Percentiles rank a stretch among this genome's conserved stretches.
phyloP scores from a whole-genome alignment of 2,797 vertebrate species.

The Oreochromis mossambicus region DNA sequence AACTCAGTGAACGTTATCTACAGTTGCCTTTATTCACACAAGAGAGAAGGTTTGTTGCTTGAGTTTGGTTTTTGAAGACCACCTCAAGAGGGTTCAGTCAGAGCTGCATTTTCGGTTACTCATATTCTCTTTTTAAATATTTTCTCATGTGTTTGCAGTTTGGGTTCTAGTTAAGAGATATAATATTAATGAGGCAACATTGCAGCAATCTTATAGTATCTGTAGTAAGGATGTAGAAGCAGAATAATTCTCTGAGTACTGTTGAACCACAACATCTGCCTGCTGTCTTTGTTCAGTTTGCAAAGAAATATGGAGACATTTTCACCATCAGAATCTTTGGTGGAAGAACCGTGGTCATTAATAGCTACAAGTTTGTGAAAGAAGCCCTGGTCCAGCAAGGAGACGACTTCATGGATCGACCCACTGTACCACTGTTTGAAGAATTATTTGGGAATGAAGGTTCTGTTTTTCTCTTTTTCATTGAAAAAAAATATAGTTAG shows the following conservation, averaged over 20 bases:
- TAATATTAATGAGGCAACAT: neutral
- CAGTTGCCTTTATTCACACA: neutral
- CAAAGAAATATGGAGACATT: conserved; percentile 60
- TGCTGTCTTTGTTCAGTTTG: conserved; percentile 43
- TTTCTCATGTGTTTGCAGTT: rapidly evolving
- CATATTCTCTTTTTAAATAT: neutral
- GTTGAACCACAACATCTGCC: neutral
- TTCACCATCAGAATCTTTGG: conserved; percentile 59
- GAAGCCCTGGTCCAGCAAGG: conserved; percentile 57
- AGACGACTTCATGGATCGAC: conserved; percentile 52
- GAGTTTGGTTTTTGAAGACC: neutral
- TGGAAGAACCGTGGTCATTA: conserved; percentile 45
- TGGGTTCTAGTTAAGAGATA: neutral
- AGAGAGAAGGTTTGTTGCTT: neutral
- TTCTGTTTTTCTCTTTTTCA: neutral
- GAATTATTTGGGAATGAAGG: neutral
- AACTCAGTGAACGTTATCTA: neutral
- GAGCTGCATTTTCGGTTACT: neutral
- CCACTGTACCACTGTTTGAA: conserved; percentile 18
- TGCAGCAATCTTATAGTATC: neutral
- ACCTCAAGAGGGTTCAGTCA: neutral
- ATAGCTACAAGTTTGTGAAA: conserved; percentile 54
- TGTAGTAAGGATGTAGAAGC: neutral
- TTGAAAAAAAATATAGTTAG: neutral
- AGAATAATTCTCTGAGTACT: neutral